Percentiles rank a stretch among this genome's conserved stretches.
Conservation (phyloP, 2,888 invertebrate genomes). For the Allolobophora icterica region DNA sequence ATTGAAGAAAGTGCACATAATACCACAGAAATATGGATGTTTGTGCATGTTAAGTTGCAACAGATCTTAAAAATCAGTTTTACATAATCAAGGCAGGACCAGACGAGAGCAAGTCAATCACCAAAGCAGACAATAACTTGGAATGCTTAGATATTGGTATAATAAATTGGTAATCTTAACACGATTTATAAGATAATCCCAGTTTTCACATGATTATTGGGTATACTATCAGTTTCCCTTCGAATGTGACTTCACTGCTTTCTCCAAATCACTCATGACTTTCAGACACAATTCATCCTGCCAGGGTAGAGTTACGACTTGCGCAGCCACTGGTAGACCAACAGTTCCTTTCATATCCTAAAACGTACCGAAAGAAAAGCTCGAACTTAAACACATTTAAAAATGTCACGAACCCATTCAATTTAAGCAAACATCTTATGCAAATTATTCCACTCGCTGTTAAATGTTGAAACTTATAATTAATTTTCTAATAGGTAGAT, state of each 20-base stretch:
- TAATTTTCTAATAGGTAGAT: too few relatives aligned
- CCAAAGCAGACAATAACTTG: neutral
- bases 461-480: too few relatives aligned
- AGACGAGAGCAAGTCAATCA: neutral
- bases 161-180: too few relatives aligned
- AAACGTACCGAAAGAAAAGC: constrained; percentile 42
- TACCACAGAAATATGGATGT: too few relatives aligned
- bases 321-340: constrained; percentile 65
- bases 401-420: too few relatives aligned
- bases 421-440: too few relatives aligned
- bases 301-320: constrained; percentile 65
- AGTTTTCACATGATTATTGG: too few relatives aligned
- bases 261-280: constrained; percentile 64
- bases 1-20: too few relatives aligned
- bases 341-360: constrained; percentile 54
- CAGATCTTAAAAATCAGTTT: too few relatives aligned
- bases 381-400: neutral
- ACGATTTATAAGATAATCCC: too few relatives aligned
- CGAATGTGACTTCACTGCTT: constrained; percentile 36
- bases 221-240: neutral
- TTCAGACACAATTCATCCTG: constrained; percentile 65
- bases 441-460: too few relatives aligned
- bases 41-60: neutral
- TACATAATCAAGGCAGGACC: neutral
- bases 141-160: neutral